A percentile compares a stretch with the other conserved stretches of the same genome.
These are phyloP conservation scores for Bovichtus variegatus DNA, from an alignment of 2,797 vertebrate genomes.

Conservation along the genomic window DNA sequence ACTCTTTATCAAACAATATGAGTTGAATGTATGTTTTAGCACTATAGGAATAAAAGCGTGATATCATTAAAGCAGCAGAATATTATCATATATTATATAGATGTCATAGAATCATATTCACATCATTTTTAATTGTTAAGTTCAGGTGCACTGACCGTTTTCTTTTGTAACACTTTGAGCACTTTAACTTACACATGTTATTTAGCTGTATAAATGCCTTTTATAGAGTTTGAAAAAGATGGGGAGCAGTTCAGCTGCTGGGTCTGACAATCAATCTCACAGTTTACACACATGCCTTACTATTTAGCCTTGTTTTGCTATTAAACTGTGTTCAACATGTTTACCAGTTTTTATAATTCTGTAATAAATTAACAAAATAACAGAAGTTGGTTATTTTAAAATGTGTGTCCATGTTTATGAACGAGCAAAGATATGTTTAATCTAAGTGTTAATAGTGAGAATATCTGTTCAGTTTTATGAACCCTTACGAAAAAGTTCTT, in stretches of 20 bases:
- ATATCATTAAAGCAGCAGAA: background rate
- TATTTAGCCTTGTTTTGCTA: background rate
- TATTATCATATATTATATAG: too few species aligned
- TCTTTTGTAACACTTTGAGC: background rate
- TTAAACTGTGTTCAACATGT: background rate
- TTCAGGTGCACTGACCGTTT: background rate
- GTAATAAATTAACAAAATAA: constrained; percentile 34
- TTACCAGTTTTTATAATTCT: background rate
- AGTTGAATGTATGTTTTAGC: constrained; percentile 3
- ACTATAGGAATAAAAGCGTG: too few species aligned
- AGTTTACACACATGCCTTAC: background rate
- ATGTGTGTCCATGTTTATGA: background rate
- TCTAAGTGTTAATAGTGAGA: background rate
- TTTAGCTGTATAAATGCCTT: background rate
- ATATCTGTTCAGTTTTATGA: background rate
- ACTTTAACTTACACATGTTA: constrained; percentile 30
- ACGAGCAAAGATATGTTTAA: too few species aligned
- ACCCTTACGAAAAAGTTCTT: background rate
- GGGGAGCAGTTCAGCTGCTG: background rate
- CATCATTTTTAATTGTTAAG: background rate
- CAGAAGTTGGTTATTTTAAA: background rate
- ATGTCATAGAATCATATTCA: background rate
- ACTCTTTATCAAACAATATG: background rate
- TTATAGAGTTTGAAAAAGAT: background rate
- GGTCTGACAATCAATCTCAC: background rate